phyloP scores from a whole-genome alignment of 2,888 invertebrate species.

The Eledone cirrhosa region DNA sequence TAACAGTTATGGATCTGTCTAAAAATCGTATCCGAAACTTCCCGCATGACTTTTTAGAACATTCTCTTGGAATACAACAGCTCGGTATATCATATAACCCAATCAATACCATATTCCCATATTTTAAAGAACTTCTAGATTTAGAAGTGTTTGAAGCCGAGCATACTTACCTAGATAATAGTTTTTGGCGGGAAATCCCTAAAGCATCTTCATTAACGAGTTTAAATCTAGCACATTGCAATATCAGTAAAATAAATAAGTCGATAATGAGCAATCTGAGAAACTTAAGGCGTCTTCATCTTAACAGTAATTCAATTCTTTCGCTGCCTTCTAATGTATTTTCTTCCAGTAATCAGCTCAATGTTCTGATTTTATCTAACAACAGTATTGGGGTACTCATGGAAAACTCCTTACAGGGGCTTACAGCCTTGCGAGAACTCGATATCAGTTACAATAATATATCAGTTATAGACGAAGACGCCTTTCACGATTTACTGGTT shows the following conservation, averaged over 20 bases:
- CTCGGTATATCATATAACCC: slow-evolving; percentile 18
- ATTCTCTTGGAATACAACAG: slow-evolving; percentile 2
- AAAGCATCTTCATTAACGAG: not conserved
- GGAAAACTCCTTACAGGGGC: slow-evolving; percentile 37
- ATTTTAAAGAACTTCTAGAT: not conserved
- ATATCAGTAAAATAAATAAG: not conserved
- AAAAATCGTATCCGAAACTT: not conserved
- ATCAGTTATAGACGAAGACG: not conserved
- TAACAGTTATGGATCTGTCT: slow-evolving; percentile 9
- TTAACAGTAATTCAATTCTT: slow-evolving; percentile 13
- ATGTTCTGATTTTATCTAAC: slow-evolving; percentile 40
- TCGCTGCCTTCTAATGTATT: slow-evolving; percentile 3
- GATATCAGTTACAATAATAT: slow-evolving; percentile 38
- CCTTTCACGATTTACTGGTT: slow-evolving; percentile 20
- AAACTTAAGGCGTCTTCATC: not conserved
- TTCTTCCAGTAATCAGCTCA: slow-evolving; percentile 30
- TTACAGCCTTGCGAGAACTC: slow-evolving; percentile 35
- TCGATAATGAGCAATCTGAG: not conserved
- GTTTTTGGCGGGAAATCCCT: not conserved
- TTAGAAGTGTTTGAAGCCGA: slow-evolving; percentile 11
- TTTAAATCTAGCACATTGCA: slow-evolving; percentile 10
- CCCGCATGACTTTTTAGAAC: not conserved
- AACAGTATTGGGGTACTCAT: slow-evolving; percentile 41
- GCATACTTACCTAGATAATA: not conserved
- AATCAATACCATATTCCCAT: not conserved